Evolutionary conservation across 2,113 vertebrate genomes (phyloP).

Genomic region (Rhadina sibilatrix): DNA sequence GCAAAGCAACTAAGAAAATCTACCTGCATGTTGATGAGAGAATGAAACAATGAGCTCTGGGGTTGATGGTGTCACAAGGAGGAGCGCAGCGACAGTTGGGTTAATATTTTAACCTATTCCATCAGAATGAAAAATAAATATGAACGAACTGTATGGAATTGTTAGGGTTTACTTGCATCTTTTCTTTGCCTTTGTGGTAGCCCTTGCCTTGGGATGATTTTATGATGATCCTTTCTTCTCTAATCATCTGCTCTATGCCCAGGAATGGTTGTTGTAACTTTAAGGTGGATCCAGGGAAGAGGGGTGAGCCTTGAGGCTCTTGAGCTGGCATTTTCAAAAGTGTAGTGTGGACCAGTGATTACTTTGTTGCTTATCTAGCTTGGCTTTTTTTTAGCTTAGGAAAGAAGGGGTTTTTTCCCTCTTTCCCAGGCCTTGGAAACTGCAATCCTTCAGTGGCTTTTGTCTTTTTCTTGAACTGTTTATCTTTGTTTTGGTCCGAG

Average conservation of each 20-base stretch:
- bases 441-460: not conserved
- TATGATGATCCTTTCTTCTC: not conserved
- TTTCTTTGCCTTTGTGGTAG: not conserved
- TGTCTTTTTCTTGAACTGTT: not conserved
- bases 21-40: not conserved
- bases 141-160: not conserved
- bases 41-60: not conserved
- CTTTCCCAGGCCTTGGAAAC: not conserved
- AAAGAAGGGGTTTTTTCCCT: not conserved
- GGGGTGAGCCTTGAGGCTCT: not conserved
- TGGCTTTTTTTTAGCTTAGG: not conserved
- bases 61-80: not conserved
- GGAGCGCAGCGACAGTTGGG: not conserved
- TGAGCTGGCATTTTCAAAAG: not conserved
- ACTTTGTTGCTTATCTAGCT: not conserved
- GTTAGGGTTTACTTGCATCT: not conserved
- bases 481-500: accelerated
- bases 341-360: accelerated
- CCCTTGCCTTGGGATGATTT: not conserved
- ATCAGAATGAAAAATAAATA: not conserved
- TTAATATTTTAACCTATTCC: not conserved
- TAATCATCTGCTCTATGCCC: accelerated
- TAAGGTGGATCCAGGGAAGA: not conserved
- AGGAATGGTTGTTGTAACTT: not conserved
- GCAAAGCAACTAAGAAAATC: not conserved